Evolutionary conservation across 2,888 invertebrate genomes (phyloP).

Genomic region (Leptinotarsa rubiginosa): DNA sequence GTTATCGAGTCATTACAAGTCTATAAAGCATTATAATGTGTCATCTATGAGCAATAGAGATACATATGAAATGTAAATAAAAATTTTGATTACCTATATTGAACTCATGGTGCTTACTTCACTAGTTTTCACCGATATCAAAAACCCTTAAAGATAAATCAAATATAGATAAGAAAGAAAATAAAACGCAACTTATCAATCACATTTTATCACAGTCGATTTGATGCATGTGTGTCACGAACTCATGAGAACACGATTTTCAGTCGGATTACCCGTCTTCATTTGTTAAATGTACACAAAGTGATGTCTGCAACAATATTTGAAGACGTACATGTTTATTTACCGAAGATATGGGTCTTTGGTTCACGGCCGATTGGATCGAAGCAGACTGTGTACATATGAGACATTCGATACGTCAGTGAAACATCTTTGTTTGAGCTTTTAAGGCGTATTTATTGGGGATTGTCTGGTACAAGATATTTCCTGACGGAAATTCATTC

Average conservation of each 20-base stretch:
- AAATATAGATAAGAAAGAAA: not conserved
- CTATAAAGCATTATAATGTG: not conserved
- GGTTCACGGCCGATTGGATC: conserved; percentile 47
- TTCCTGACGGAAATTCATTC: conserved; percentile 1
- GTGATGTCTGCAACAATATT: conserved; percentile 14
- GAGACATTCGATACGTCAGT: conserved; percentile 47
- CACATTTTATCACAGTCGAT: conserved; percentile 1
- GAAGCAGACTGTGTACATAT: conserved; percentile 46
- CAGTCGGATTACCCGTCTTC: not conserved
- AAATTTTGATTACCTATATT: not conserved
- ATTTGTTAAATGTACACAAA: conserved; percentile 17
- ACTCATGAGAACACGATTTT: conserved; percentile 6
- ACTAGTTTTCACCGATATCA: not conserved
- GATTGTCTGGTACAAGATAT: conserved; percentile 16
- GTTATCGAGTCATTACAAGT: not conserved
- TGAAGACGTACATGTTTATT: conserved; percentile 30
- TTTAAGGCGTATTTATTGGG: conserved; percentile 32
- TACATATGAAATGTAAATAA: not conserved
- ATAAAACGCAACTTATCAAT: conserved; percentile 6
- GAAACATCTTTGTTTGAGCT: conserved; percentile 52
- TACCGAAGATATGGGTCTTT: conserved; percentile 42
- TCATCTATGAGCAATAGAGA: not conserved
- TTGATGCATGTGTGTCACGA: conserved; percentile 4
- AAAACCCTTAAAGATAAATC: not conserved
- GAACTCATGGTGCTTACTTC: not conserved